A percentile compares a stretch with the other conserved stretches of the same genome.
These are phyloP conservation scores for Aphidoletes aphidimyza DNA, from an alignment of 2,888 invertebrate genomes.

Conservation along the genomic window DNA sequence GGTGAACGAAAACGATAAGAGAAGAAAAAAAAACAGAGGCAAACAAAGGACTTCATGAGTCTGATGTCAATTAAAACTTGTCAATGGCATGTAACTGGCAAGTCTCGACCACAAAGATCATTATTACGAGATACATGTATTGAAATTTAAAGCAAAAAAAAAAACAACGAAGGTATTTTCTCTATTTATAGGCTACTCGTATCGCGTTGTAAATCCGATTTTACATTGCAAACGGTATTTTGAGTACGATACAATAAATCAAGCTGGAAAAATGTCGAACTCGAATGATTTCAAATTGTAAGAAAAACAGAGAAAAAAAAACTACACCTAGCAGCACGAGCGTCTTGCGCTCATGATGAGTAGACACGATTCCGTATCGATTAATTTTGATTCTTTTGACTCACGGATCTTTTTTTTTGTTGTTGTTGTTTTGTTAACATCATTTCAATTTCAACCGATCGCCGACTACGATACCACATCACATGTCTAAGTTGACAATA, in stretches of 20 bases:
- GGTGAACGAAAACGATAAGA: not conserved
- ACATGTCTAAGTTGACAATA: not conserved
- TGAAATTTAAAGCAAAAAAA: no score
- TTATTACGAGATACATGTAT: conserved; percentile 16
- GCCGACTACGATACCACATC: no score
- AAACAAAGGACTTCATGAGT: conserved; percentile 40
- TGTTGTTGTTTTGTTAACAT: no score
- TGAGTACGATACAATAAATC: conserved; percentile 16
- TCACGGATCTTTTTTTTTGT: not conserved
- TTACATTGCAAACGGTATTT: conserved; percentile 21
- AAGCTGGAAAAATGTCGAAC: not conserved
- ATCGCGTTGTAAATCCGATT: not conserved
- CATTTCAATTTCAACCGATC: not conserved
- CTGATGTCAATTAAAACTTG: conserved; percentile 19
- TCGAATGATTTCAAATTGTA: not conserved
- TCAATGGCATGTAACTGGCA: conserved; percentile 24
- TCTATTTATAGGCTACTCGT: conserved; percentile 12
- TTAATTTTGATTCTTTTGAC: not conserved
- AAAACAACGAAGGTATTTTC: not conserved
- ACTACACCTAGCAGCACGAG: not conserved
- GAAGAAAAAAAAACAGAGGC: not conserved
- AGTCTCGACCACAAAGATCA: not conserved
- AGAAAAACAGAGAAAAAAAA: not conserved
- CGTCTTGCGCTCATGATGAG: no score
- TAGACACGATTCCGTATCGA: not conserved